A percentile compares a stretch with the other conserved stretches of the same genome.
Evolutionary conservation across 2,797 vertebrate species (phyloP).

Genomic region (Centroberyx gerrardi): DNA sequence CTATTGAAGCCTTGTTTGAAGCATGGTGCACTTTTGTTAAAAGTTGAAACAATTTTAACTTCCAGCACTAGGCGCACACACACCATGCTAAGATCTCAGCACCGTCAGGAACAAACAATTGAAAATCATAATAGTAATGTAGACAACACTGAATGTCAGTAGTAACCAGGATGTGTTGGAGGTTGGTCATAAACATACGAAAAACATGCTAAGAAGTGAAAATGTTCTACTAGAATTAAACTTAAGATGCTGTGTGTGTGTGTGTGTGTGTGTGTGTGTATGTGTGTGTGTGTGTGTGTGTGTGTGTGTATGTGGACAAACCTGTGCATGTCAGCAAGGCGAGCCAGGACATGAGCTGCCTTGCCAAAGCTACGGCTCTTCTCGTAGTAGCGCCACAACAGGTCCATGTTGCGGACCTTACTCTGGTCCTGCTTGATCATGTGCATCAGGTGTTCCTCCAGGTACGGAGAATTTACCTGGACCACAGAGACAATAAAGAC

Average conservation of each 20-base stretch:
- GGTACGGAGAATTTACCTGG: slow-evolving; percentile 94
- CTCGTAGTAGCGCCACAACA: slow-evolving; percentile 97
- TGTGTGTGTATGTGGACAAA: slow-evolving; percentile 53
- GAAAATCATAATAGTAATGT: too few species aligned
- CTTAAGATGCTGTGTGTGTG: background rate
- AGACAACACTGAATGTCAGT: too few species aligned
- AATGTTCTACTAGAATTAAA: background rate
- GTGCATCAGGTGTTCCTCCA: slow-evolving; percentile 95
- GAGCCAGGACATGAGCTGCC: slow-evolving; percentile 94
- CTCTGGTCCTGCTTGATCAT: slow-evolving; percentile 98
- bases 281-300: too few species aligned
- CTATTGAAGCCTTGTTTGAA: background rate
- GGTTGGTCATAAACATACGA: too few species aligned
- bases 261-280: too few species aligned
- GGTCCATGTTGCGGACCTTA: slow-evolving; percentile 97
- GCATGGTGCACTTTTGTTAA: background rate
- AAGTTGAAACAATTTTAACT: too few species aligned
- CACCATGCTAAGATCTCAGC: too few species aligned
- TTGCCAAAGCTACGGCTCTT: slow-evolving; percentile 96
- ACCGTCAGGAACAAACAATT: too few species aligned
- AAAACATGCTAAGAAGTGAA: too few species aligned
- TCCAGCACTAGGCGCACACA: too few species aligned
- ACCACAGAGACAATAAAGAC: background rate
- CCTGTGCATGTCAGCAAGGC: slow-evolving; percentile 96
- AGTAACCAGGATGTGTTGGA: too few species aligned